Evolutionary conservation across 2,797 vertebrate genomes (phyloP), one percentile per base, ranked within the genome.

Genomic region (Uromys caudimaculatus): DNA sequence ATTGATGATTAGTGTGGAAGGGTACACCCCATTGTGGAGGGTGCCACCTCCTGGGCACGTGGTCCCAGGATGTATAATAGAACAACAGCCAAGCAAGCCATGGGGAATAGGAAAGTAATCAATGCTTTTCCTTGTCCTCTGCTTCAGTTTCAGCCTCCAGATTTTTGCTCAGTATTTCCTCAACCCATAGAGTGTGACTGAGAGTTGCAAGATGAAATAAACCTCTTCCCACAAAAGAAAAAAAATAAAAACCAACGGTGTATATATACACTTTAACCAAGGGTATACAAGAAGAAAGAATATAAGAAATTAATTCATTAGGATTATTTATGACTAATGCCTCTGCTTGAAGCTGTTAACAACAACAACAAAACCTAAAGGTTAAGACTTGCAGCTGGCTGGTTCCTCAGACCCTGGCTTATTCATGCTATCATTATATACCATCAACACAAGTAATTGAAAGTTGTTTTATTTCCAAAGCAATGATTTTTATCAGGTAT

Each of bases 281-380:
- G 86, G 23, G 62, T 67, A 95, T 24, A 83, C 9, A 95, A 62
- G 13, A 13, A 90, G 5, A 90, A 38, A 14, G 14, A 93, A 44
- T 89, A 89, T 73, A 13, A 94, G 27, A 97, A 94, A 88, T 94
- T 91, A 90, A 95, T 89, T 96, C 76, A 97, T 64, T 93, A 88
- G 50, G 84, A 52, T 75, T 95, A 94, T 77, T 95, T 94, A 89
- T 93, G 50, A 96, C 83, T 78, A 86, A 12, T 38, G 19, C n/a
- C 88, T 92, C 69, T 85, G 19, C 29, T 14, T 95, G 32, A 95
- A 95, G 38, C 3, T 71, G 35, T 86, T 91, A 86, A n/a, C 29
- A 78, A 78, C 29, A 77, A 17, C 16, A 79, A 58, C 6, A 82
- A 82, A 23, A 32, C 9, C 54, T 56, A 75, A 90, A 95, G n/a